Base-by-base conservation (phyloP, 2,113 vertebrate genomes). In the Forbesichthys papilliferus region DNA sequence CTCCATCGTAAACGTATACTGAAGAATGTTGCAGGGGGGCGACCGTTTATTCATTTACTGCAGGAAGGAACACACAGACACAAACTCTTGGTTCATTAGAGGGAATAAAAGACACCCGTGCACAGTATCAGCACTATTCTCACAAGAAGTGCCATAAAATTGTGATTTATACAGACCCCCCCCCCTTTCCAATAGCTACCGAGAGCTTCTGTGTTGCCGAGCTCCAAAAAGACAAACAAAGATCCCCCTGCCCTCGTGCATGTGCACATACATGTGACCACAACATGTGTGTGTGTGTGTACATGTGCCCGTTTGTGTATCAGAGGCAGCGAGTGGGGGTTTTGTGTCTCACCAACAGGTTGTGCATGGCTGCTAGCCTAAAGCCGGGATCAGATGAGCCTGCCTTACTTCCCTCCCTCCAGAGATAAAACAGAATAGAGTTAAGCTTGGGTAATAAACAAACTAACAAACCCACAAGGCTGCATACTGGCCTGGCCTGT, bases 281-380 rank as follows among this genome's bases (percentile, higher is more conserved):
- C 20, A 59, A 67, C 66, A 14, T 18, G 46, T 48, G 46, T 48
- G 64, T 16, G 63, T 74, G 71, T 60, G 53, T 9, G 13, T 47
- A 34, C 18, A 5, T 48, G 42, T 57, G 57, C 42, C 36, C 0
- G 7, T 27, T 27, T 27, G 48, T 70, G 65, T 3, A 62, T 64
- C 54, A 5, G 48, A 18, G 71, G 60, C n/a, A 11, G 11, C 59
- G 76, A 68, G 86, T 77, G 27, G 77, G 87, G 78, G 86, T 73
- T 4, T 27, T 69, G 71, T 79, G 83, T 81, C 82, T 75, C 81
- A 76, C 12, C 72, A 76, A 74, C 76, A 76, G 83, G 76, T 85
- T 79, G 82, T 68, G 84, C 82, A 84, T 78, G 78, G 86, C 74
- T 71, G 80, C 81, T 82, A 77, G 76, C 27, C 81, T 82, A 77